phyloP scores from a whole-genome alignment of 2,888 invertebrate species.

The Lottia scabra region DNA sequence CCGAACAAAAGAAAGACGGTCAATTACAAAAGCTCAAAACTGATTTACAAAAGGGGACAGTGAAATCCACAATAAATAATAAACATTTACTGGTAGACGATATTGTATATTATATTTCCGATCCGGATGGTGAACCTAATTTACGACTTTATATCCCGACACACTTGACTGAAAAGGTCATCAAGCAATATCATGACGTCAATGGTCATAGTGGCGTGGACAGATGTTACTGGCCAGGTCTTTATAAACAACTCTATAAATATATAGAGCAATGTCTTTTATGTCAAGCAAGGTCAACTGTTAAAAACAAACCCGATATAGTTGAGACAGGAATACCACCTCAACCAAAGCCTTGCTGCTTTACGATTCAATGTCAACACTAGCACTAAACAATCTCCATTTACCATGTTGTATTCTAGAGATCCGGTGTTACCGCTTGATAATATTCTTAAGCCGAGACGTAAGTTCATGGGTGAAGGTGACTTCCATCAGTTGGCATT shows the following conservation, averaged over 20 bases:
- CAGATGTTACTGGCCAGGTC: constrained; percentile 14
- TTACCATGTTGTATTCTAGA: constrained; percentile 26
- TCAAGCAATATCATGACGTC: constrained; percentile 10
- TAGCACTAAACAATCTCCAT: constrained; percentile 27
- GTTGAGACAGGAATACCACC: constrained; percentile 12
- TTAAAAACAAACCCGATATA: background rate
- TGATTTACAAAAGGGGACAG: background rate
- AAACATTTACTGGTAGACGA: background rate
- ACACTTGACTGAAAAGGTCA: background rate
- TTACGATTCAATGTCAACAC: no score
- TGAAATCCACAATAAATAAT: background rate
- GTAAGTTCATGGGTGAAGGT: constrained; percentile 25
- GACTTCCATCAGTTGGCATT: constrained; percentile 26
- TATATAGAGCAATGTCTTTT: constrained; percentile 4
- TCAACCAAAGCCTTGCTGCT: no score
- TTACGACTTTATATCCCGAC: background rate
- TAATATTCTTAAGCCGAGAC: constrained; percentile 26
- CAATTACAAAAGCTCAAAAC: background rate
- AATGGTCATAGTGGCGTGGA: constrained; percentile 10
- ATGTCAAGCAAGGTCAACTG: constrained; percentile 13
- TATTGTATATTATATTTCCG: background rate
- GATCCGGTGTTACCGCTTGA: constrained; percentile 32
- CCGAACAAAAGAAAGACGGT: background rate
- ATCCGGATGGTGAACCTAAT: background rate
- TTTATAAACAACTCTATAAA: constrained; percentile 8